Evolutionary conservation across 2,113 vertebrate species (phyloP).

Genomic region (Rhinogobius similis): DNA sequence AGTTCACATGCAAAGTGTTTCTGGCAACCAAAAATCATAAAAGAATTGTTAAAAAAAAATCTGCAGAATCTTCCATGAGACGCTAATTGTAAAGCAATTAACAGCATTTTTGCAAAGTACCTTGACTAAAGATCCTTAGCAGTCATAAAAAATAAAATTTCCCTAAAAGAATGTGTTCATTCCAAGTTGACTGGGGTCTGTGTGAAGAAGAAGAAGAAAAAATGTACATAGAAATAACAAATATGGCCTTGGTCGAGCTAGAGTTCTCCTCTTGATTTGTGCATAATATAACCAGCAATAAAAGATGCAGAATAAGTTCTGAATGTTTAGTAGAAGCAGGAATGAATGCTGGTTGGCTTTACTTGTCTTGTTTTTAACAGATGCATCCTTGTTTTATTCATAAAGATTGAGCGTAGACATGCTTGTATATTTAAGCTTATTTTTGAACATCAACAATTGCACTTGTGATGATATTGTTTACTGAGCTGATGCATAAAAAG

Average conservation of each 20-base stretch:
- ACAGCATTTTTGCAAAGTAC: not conserved
- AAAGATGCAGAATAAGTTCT: not conserved
- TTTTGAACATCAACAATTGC: no score
- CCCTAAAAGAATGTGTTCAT: conserved; percentile 12
- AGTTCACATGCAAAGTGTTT: not conserved
- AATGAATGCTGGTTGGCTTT: no score
- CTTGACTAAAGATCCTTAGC: not conserved
- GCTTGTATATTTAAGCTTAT: no score
- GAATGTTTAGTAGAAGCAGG: not conserved
- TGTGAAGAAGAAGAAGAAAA: conserved; percentile 24
- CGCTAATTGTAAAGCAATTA: not conserved
- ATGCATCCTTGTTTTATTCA: no score
- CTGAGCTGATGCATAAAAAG: no score
- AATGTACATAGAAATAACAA: conserved; percentile 14
- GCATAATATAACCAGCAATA: conserved; percentile 15
- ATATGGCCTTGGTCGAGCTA: conserved; percentile 29
- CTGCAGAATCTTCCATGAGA: not conserved
- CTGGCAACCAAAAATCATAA: not conserved
- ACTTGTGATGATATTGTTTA: no score
- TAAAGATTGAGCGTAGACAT: no score
- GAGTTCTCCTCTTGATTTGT: conserved; percentile 24
- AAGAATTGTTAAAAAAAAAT: not conserved
- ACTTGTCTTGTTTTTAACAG: not conserved
- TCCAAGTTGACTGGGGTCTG: conserved; percentile 29
- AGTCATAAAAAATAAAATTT: not conserved